Evolutionary conservation across 2,888 invertebrate species (phyloP), one percentile per base, ranked within the genome.

Genomic region (Sialis lutaria): DNA sequence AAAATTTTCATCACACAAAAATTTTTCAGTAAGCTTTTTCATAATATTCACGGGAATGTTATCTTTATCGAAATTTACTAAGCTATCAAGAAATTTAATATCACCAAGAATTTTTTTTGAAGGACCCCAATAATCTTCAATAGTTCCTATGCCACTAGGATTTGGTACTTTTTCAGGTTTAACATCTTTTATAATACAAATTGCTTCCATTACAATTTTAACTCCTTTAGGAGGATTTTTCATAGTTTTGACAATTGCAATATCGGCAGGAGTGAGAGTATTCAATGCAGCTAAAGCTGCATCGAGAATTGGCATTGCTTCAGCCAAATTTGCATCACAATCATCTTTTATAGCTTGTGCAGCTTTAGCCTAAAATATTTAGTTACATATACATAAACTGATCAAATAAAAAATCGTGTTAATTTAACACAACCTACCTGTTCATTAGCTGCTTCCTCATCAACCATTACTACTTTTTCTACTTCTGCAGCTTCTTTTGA

Each of bases 161-260:
- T 85, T 83, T 1, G 85, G 84, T 35, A 90, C 67, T 58, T 82
- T 79, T 53, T 93, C 92, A 0, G 96, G 86, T 67, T 93, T 93
- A 6, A 89, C 70, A 53, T 86, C 89, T 76, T 90, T 85, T 51
- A 96, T 72, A 56, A 95, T 88, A 60, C 96, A 96, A 52, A 97
- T 79, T 42, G 90, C 90, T 66, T 96, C 96, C 90, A 96, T 89
- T 4, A 95, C 86, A 30, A 90, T 68, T 57, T 84, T 87, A 6
- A 97, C 85, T 13, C 85, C 86, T 53, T 80, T 74, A 0, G 96
- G 95, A 0, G 96, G 96, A 68, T 84, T 90, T 69, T 92, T 93
- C 95, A 97, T 96, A 0, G 92, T 84, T 65, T 91, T 93, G 39
- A 97, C 86, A 51, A 92, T 79, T 4, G 91, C 86, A 52, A 97